Evolutionary conservation across 1,140 invertebrate genomes (phyloP).

Genomic region (Lethrus apterus): DNA sequence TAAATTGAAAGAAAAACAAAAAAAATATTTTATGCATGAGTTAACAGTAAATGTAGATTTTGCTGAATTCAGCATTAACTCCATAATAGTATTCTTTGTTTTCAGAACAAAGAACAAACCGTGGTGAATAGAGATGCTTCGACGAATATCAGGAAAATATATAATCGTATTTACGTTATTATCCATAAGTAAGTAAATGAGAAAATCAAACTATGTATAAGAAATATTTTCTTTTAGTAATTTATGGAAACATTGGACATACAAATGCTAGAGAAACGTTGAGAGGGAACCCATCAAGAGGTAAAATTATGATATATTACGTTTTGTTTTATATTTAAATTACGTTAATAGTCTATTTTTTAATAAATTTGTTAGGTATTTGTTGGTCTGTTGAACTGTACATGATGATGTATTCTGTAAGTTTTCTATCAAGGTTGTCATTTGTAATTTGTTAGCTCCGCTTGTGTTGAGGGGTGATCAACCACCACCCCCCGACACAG

Average conservation of each 20-base stretch:
- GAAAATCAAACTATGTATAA: not conserved
- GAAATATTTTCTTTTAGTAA: not conserved
- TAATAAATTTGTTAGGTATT: not conserved
- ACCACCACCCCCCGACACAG: constrained; percentile 27
- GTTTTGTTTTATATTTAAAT: not conserved
- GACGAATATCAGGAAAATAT: not conserved
- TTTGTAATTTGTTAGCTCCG: constrained; percentile 18
- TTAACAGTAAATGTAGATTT: too few relatives aligned
- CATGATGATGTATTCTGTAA: not conserved
- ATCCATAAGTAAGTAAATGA: not conserved
- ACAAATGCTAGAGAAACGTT: constrained; percentile 4
- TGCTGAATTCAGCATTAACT: too few relatives aligned
- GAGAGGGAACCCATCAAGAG: constrained; percentile 16
- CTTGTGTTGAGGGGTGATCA: constrained; percentile 30
- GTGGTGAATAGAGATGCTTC: not conserved
- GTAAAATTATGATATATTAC: constrained; percentile 7
- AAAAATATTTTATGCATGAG: too few relatives aligned
- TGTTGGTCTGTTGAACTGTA: not conserved
- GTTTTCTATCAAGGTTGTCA: not conserved
- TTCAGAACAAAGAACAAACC: not conserved
- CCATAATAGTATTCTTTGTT: not conserved
- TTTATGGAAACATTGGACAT: not conserved
- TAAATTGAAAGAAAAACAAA: too few relatives aligned
- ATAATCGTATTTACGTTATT: not conserved
- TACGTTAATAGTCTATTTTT: not conserved